Base-by-base conservation (phyloP, 2,797 vertebrate genomes). In the Acridotheres tristis region DNA sequence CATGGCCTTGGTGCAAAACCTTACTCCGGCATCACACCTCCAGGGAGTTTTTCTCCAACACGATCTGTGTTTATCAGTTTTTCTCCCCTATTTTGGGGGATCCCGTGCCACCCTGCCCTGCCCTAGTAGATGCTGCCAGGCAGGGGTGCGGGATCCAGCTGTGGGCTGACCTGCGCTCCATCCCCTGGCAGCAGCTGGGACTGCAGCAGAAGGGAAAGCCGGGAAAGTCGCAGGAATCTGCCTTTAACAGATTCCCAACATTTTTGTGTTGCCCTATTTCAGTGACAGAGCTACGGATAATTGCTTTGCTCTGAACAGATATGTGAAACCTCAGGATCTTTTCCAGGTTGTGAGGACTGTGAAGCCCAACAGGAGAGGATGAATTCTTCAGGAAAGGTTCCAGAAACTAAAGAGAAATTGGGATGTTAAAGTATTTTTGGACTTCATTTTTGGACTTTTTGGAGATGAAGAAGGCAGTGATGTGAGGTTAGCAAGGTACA, bases 221-320 rank as follows among this genome's bases (percentile, higher is more conserved):
- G 1, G 38, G 11, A 38, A 38, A 11, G 38, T 74, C 3, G 0
- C 53, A 92, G 78, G 86, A 90, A 72, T 90, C 78, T 19, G 38
- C 13, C 59, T 92, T 83, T 80, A 20, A 91, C 58, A 76, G 69
- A 92, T 94, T 89, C 89, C 80, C 76, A 13, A 11, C 80, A 88
- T 94, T 94, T 96, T 96, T 95, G 76, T 73, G 89, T 79, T 86
- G 69, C 93, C 76, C 79, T 94, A 27, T 90, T 92, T 95, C 17
- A 11, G 69, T 73, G 91, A 47, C 89, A 79, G 55, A 94, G 47
- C 36, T 58, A 36, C 1, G 2, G 66, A 65, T 84, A 92, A 91
- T 88, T 93, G 55, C 68, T 87, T 45, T 66, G 47, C 71, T 95
- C 79, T 61, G 59, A 88, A 61, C 34, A 90, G 87, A 81, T 88